A percentile compares a stretch with the other conserved stretches of the same genome.
phyloP scores from a whole-genome alignment of 1,140 invertebrate genomes.

The Dinothrombium tinctorium region DNA sequence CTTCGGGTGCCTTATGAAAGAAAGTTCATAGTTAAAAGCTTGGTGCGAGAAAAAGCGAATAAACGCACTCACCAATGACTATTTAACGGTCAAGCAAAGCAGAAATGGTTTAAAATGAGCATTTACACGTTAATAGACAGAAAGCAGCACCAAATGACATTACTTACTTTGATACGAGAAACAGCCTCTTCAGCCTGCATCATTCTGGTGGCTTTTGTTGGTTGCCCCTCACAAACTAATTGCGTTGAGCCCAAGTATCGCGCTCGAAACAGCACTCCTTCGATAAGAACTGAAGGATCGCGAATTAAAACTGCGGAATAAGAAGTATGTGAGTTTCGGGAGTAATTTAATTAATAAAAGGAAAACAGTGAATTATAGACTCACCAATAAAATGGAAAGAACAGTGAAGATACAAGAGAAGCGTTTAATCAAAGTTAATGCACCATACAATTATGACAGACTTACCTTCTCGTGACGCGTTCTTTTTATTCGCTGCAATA shows the following conservation, averaged over 20 bases:
- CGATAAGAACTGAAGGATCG: constrained; percentile 84
- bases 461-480: too few relatives aligned
- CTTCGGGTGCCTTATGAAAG: constrained; percentile 66
- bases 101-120: constrained; percentile 6
- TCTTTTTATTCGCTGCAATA: too few relatives aligned
- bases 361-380: too few relatives aligned
- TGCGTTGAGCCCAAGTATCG: constrained; percentile 94
- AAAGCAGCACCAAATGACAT: too few relatives aligned
- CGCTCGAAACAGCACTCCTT: constrained; percentile 91
- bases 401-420: background rate
- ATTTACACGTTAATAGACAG: too few relatives aligned
- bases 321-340: too few relatives aligned
- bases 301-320: too few relatives aligned
- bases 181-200: constrained; percentile 99
- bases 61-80: constrained; percentile 11
- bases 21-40: background rate
- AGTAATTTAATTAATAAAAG: too few relatives aligned
- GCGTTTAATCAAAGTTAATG: background rate
- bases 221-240: constrained; percentile 89
- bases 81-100: background rate
- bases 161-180: constrained; percentile 82
- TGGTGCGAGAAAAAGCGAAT: too few relatives aligned
- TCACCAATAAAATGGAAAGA: too few relatives aligned
- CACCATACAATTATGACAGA: too few relatives aligned
- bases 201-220: constrained; percentile 94